phyloP scores from a whole-genome alignment of 1,140 invertebrate genomes.

The Neodiprion pinetum region DNA sequence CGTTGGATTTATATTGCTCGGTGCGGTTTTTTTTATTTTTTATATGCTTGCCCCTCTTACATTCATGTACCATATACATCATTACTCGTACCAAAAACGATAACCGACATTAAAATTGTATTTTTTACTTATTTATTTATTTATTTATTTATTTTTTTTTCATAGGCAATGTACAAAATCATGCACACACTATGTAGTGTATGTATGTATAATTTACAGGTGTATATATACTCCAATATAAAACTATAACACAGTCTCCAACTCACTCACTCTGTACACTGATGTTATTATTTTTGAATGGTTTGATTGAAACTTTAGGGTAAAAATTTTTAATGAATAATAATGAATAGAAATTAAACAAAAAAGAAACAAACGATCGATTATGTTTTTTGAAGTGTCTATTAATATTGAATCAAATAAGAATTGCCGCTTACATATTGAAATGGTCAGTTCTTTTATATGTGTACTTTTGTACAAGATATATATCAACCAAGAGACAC shows the following conservation, averaged over 20 bases:
- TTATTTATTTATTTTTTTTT: neutral
- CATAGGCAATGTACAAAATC: no score
- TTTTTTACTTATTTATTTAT: neutral
- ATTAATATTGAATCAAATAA: constrained; percentile 50
- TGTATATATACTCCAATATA: neutral
- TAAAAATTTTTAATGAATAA: neutral
- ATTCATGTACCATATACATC: constrained; percentile 15
- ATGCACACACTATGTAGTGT: neutral
- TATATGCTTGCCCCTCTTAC: constrained; percentile 15
- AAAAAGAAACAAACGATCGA: constrained; percentile 3
- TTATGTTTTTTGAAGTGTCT: constrained; percentile 34
- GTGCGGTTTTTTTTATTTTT: constrained; percentile 19
- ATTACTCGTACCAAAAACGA: neutral
- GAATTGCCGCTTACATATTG: constrained; percentile 44
- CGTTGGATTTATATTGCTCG: constrained; percentile 11
- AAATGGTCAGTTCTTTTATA: constrained; percentile 26
- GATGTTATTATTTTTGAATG: neutral
- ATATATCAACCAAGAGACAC: neutral
- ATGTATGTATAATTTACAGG: neutral
- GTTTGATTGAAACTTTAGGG: neutral
- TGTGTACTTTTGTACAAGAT: constrained; percentile 32
- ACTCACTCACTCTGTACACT: neutral
- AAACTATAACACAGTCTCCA: neutral
- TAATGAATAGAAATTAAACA: no score
- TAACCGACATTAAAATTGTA: neutral